Percentiles rank a stretch among this genome's conserved stretches.
Conservation (phyloP, 1,140 invertebrate genomes). For the Drosophila lowei region DNA sequence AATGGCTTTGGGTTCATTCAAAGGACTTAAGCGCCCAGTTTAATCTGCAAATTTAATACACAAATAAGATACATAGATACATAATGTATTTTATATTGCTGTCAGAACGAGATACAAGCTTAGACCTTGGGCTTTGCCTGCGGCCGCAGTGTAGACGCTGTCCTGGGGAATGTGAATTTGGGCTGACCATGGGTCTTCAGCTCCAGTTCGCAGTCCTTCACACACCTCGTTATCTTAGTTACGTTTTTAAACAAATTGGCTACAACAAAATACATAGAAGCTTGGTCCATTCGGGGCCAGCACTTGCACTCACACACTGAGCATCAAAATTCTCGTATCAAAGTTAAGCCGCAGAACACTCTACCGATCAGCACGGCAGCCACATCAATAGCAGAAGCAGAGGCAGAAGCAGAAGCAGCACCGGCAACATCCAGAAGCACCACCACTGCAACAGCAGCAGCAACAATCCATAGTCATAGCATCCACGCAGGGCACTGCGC, state of each 20-base stretch:
- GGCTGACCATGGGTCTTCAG: too few species aligned
- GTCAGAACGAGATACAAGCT: too few species aligned
- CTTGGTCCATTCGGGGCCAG: constrained; percentile 11
- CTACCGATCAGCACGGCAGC: constrained; percentile 40
- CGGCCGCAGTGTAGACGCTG: too few species aligned
- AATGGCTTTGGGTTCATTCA: too few species aligned
- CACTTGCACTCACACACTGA: constrained; percentile 39
- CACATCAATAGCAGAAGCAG: constrained; percentile 37
- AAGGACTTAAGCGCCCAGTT: too few species aligned
- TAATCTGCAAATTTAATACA: too few species aligned
- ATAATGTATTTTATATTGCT: too few species aligned
- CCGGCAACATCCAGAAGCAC: constrained; percentile 33
- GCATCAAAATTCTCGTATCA: constrained; percentile 40
- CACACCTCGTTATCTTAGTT: constrained; percentile 13
- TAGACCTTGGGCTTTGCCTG: too few species aligned
- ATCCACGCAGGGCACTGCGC: constrained; percentile 32
- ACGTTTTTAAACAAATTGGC: constrained; percentile 35
- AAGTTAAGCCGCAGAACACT: constrained; percentile 33
- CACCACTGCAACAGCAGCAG: constrained; percentile 37
- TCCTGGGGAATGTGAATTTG: too few species aligned
- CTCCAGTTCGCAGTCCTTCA: too few species aligned
- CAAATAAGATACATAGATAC: too few species aligned
- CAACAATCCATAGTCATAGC: constrained; percentile 33
- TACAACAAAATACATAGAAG: constrained; percentile 26
- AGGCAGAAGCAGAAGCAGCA: constrained; percentile 43